A percentile compares a stretch with the other conserved stretches of the same genome.
Evolutionary conservation across 2,888 invertebrate species (phyloP).

Genomic region (Antitype chi): DNA sequence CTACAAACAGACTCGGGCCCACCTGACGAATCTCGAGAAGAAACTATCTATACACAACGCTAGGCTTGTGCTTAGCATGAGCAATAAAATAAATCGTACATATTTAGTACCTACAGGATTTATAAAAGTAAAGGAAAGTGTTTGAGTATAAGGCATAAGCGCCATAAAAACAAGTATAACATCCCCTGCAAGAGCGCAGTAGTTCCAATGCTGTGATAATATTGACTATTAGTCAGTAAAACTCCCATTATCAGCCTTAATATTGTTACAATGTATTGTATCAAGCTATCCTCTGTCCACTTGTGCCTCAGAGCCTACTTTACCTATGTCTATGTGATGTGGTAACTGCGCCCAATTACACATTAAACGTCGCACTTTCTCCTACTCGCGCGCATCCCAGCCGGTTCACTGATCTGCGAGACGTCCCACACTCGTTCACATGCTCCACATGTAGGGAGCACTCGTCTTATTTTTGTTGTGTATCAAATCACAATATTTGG

Average conservation of each 20-base stretch:
- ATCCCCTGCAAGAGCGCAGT: no score
- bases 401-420: conserved; percentile 47
- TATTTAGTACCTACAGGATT: no score
- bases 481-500: background rate
- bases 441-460: conserved; percentile 24
- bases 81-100: background rate
- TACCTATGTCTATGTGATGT: conserved; percentile 64
- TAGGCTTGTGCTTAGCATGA: background rate
- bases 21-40: background rate
- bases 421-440: conserved; percentile 12
- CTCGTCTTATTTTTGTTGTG: conserved; percentile 15
- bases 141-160: no score
- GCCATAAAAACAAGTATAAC: background rate
- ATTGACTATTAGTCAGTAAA: background rate
- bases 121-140: background rate
- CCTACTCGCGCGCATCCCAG: conserved; percentile 57
- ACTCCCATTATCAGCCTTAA: background rate
- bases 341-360: conserved; percentile 77
- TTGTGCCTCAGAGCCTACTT: conserved; percentile 17
- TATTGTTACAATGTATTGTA: background rate
- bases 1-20: background rate
- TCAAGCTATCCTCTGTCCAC: background rate
- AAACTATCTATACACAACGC: background rate
- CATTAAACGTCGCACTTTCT: conserved; percentile 79
- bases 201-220: background rate